These are phyloP conservation scores for Ornithoptera priamus DNA, from an alignment of 2,888 invertebrate species.

Conservation along the genomic window DNA sequence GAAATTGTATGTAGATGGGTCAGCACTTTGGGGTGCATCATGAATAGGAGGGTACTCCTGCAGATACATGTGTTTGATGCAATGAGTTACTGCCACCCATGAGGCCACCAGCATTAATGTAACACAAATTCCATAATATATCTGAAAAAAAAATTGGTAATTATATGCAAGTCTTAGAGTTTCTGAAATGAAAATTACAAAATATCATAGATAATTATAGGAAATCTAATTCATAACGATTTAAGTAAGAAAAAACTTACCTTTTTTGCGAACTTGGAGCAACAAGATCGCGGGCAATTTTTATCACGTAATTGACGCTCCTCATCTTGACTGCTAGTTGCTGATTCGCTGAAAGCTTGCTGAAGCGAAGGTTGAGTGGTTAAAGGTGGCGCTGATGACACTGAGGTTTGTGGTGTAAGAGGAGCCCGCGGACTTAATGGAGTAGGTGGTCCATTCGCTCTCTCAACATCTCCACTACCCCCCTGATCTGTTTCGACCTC, in stretches of 20 bases:
- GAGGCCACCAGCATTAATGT: slow-evolving; percentile 92
- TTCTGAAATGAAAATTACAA: too few relatives aligned
- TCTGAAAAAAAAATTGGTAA: slow-evolving; percentile 75
- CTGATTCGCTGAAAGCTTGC: slow-evolving; percentile 75
- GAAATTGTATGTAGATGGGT: slow-evolving; percentile 58
- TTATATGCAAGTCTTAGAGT: not conserved
- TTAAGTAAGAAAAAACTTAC: slow-evolving; percentile 56
- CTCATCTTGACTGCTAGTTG: slow-evolving; percentile 82
- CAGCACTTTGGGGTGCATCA: slow-evolving; percentile 69
- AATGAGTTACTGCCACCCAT: slow-evolving; percentile 96
- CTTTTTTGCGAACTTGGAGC: slow-evolving; percentile 91
- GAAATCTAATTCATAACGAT: too few relatives aligned
- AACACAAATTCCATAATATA: slow-evolving; percentile 93
- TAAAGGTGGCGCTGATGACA: slow-evolving; percentile 73
- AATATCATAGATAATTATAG: too few relatives aligned
- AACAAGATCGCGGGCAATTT: slow-evolving; percentile 86
- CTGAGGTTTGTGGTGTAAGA: slow-evolving; percentile 70
- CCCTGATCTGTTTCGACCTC: slow-evolving; percentile 71
- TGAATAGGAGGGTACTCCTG: slow-evolving; percentile 64
- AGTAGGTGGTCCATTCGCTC: slow-evolving; percentile 73
- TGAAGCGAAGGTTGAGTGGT: slow-evolving; percentile 73
- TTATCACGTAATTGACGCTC: slow-evolving; percentile 74
- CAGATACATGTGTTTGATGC: slow-evolving; percentile 91
- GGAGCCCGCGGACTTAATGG: slow-evolving; percentile 70
- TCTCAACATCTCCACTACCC: slow-evolving; percentile 60